Conservation (phyloP, 2,797 vertebrate genomes). For the Hypotaenidia okinawae region DNA sequence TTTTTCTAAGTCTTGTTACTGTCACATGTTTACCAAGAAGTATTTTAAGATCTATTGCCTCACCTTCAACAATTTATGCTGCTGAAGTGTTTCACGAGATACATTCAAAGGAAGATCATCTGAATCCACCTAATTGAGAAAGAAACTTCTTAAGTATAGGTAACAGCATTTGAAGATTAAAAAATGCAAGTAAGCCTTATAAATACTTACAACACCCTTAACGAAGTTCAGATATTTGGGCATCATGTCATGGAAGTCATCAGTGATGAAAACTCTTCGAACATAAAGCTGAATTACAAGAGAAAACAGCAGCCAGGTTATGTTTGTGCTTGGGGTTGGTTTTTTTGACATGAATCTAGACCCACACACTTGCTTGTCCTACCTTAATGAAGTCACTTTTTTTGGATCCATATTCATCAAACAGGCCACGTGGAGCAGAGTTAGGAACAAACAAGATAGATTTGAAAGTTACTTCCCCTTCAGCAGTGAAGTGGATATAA, state of each 20-base stretch:
- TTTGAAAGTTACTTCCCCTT: constrained; percentile 98
- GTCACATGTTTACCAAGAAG: not conserved
- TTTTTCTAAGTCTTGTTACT: not conserved
- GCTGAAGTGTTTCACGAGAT: constrained; percentile 97
- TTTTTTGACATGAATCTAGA: not conserved
- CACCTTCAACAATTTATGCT: constrained; percentile 97
- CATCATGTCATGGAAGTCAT: constrained; percentile 99
- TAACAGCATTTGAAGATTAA: not conserved
- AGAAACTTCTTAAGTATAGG: not conserved
- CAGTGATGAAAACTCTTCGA: constrained; percentile 96
- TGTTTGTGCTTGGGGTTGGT: not conserved
- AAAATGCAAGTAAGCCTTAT: not conserved
- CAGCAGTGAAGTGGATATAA: constrained; percentile 97
- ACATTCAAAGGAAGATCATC: constrained; percentile 98
- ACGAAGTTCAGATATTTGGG: constrained; percentile 98
- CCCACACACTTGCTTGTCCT: not conserved
- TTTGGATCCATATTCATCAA: constrained; percentile 98
- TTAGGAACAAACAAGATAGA: constrained; percentile 95
- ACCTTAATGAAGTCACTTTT: constrained; percentile 99
- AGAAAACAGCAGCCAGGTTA: not conserved
- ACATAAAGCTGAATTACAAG: constrained; percentile 76
- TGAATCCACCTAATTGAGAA: constrained; percentile 89
- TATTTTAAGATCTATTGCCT: not conserved
- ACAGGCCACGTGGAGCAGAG: constrained; percentile 92
- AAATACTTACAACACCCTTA: constrained; percentile 94